Evolutionary conservation across 2,888 invertebrate species (phyloP), one percentile per base, ranked within the genome.

Genomic region (Luperina testacea): DNA sequence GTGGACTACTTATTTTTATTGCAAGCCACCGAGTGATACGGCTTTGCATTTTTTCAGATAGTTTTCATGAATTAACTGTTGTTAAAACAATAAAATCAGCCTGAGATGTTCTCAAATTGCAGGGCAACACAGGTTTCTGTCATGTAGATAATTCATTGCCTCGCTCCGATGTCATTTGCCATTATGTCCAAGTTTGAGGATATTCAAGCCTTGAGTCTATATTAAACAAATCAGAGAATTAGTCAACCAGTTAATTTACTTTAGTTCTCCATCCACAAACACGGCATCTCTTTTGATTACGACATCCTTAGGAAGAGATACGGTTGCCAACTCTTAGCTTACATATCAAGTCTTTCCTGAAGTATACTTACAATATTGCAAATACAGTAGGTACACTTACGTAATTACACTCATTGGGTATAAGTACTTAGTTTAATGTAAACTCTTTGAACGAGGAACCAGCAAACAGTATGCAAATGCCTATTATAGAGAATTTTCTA

Each of bases 371-470:
- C 27, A 38, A 45, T 38, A 15, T 64, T 53, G 17, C 32, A 51
- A 53, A 67, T 71, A 51, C 68, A 48, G 27, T 48, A 6, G 7
- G 6, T 38, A 71, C 24, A 64, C 51, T 74, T 67, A 67, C 27
- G 57, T 78, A 67, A 82, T 53, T 63, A 13, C 45, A 59, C 27
- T 74, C 32, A 59, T 71, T 74, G 27, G 51, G 20, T n/a, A 53
- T 53, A 57, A 57, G 11, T 57, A 61, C 61, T 82, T 67, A 32
- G 15, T 68, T 72, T 32, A 61, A 64, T 75, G 79, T 3, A 69
- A 64, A 27, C 59, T 78, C 74, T 82, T 59, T 74, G 57, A 83
- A 59, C 73, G 64, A 72, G 63, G 71, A 74, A 82, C 38, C 24
- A 59, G 32, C 8, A 27, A 61, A 57, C 8, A 64, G 74, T 72